These are phyloP conservation scores for Sebastes fasciatus DNA, from an alignment of 2,113 vertebrate genomes.

Conservation along the genomic window DNA sequence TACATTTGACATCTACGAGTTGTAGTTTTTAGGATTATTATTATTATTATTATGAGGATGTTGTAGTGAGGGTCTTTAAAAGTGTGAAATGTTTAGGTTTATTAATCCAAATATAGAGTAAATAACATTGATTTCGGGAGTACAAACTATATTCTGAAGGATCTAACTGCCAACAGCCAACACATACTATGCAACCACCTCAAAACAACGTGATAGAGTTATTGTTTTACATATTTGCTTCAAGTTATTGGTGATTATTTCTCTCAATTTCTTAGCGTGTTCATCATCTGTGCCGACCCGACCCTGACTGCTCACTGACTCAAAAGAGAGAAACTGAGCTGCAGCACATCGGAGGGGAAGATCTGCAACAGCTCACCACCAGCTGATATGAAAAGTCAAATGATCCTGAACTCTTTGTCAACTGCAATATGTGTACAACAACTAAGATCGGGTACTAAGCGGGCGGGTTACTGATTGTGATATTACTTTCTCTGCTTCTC, in stretches of 20 bases:
- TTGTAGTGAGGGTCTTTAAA: no score
- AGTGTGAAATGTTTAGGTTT: no score
- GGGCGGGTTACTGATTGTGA: not conserved
- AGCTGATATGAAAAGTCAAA: slow-evolving; percentile 1
- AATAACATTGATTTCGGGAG: not conserved
- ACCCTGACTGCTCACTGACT: slow-evolving; percentile 10
- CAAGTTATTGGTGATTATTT: not conserved
- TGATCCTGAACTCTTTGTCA: not conserved
- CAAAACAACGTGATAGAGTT: not conserved
- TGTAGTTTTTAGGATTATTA: no score
- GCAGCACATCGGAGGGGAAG: slow-evolving; percentile 12
- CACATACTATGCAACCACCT: not conserved
- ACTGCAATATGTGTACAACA: not conserved
- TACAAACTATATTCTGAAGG: no score
- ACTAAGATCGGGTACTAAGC: not conserved
- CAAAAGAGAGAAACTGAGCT: slow-evolving; percentile 28
- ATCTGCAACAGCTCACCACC: slow-evolving; percentile 1
- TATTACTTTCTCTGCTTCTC: not conserved
- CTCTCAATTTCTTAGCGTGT: slow-evolving; percentile 58
- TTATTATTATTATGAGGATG: no score
- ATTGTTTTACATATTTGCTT: not conserved
- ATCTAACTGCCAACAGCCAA: no score
- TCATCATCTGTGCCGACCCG: slow-evolving; percentile 54
- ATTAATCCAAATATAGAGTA: not conserved
- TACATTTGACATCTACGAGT: no score